Base-by-base conservation (phyloP, 2,113 vertebrate genomes). In the Scomber colias region DNA sequence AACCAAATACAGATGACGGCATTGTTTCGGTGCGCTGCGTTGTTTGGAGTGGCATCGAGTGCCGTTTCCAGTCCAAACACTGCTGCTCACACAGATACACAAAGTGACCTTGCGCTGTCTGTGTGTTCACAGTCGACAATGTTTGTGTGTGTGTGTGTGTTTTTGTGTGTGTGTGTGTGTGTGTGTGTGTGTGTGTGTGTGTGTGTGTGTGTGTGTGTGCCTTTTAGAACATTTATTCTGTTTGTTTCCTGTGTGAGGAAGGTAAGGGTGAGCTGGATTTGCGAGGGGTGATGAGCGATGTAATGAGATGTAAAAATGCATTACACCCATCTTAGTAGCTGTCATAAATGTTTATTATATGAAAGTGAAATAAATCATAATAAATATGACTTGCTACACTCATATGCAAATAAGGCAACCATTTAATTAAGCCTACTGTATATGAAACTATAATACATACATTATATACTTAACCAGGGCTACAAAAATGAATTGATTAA, bases 1-100 rank as follows among this genome's bases (percentile, higher is more conserved):
- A 27, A n/a, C 16, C 31, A 70, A 79, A 82, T 63, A 73, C 84
- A 64, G 66, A 71, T 49, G 73, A 77, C 81, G 73, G 59, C 24
- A 27, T 27, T 27, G 24, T 27, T 27, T 27, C 3, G 24, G 24
- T 70, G 72, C 17, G 19, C 5, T 17, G 48, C 5, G 11, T 19
- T 90, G 84, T 90, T 90, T 90, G 87, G 82, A 81, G 77, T 89
- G 90, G 84, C 81, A 68, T 27, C 65, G n/a, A 60, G 72, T 40
- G 61, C 84, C 54, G 86, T 56, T 78, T 76, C 57, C 63, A 78
- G 70, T 82, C 60, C 81, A 90, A 90, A 92, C 84, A 74, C 31
- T n/a, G 72, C 87, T 88, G 89, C 85, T 79, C 76, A 81, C 87
- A 90, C 83, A 87, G 67, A 85, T 8, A 59, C 84, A 24, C 68